phyloP scores from a whole-genome alignment of 2,113 vertebrate species.

The Elaphurus davidianus region DNA sequence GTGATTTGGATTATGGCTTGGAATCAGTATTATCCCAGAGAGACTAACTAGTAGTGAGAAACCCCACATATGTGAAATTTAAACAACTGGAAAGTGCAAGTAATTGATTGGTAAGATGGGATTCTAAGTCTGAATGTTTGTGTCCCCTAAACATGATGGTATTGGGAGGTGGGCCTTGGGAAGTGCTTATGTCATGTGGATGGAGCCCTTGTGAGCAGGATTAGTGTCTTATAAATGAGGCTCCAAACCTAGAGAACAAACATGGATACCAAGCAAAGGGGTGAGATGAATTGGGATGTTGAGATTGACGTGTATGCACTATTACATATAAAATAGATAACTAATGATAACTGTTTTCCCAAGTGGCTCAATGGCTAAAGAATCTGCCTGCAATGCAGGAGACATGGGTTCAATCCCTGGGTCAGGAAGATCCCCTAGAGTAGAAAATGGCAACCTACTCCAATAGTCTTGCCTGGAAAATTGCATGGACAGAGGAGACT shows the following conservation, averaged over 20 bases:
- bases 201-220: background rate
- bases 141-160: background rate
- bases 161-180: background rate
- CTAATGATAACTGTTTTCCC: background rate
- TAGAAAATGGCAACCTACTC: background rate
- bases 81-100: background rate
- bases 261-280: background rate
- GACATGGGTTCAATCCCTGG: rapidly evolving
- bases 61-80: background rate
- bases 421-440: background rate
- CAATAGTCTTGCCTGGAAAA: background rate
- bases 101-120: background rate
- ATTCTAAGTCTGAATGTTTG: background rate
- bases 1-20: background rate
- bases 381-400: background rate
- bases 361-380: background rate
- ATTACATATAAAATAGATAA: background rate
- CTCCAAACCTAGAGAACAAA: background rate
- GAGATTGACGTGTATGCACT: rapidly evolving
- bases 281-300: background rate
- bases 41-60: background rate
- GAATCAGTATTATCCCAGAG: background rate
- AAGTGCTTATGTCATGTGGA: background rate
- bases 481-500: background rate
- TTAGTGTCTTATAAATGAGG: background rate